phyloP scores from a whole-genome alignment of 2,113 vertebrate genomes.

The Nycticorax nycticorax region DNA sequence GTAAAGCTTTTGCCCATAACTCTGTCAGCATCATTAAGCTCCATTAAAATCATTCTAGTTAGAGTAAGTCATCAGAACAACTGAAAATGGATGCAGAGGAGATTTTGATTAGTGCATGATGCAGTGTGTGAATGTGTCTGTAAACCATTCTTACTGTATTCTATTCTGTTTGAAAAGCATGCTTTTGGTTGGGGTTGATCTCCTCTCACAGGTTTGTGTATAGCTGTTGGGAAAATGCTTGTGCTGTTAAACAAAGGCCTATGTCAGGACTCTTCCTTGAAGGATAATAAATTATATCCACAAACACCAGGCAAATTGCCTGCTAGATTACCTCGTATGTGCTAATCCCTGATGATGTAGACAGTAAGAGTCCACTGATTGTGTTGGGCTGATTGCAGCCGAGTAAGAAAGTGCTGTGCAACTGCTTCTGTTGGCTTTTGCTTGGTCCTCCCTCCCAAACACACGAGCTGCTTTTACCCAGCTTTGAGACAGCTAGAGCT shows the following conservation, averaged over 20 bases:
- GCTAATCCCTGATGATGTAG: neutral
- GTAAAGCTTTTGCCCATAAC: neutral
- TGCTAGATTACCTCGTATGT: neutral
- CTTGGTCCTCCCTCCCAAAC: neutral
- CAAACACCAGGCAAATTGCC: neutral
- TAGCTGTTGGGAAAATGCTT: neutral
- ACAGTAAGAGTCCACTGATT: neutral
- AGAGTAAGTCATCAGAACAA: constrained; percentile 33
- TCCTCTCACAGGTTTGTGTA: neutral
- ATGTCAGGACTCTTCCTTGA: neutral
- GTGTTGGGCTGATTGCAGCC: neutral
- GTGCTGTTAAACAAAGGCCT: neutral
- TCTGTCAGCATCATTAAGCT: constrained; percentile 31
- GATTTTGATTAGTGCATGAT: neutral
- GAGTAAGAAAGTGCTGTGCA: neutral
- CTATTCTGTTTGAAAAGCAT: neutral
- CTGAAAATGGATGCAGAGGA: constrained; percentile 17
- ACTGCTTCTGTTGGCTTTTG: neutral
- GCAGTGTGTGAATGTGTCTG: neutral
- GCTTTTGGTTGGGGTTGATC: neutral
- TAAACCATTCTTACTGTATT: neutral
- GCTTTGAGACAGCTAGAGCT: neutral
- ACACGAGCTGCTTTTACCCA: neutral
- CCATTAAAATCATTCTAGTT: constrained; percentile 51
- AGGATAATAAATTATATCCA: neutral